phyloP scores from a whole-genome alignment of 2,888 invertebrate species.

The Lasioglossum marginatum region DNA sequence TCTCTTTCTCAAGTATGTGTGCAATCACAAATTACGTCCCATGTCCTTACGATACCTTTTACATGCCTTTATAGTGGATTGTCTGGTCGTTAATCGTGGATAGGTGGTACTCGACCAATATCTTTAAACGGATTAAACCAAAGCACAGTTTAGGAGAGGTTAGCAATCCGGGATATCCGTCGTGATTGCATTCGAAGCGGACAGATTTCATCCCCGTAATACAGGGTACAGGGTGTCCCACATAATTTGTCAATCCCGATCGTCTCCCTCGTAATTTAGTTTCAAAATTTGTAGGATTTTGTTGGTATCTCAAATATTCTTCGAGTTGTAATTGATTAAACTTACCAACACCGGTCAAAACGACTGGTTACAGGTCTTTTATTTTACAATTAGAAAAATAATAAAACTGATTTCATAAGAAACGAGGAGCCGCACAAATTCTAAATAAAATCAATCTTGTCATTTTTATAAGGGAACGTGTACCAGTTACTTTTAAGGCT shows the following conservation, averaged over 20 bases:
- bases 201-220: neutral
- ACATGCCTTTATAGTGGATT: neutral
- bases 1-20: neutral
- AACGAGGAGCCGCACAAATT: too few species aligned
- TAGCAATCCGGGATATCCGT: constrained; percentile 9
- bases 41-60: neutral
- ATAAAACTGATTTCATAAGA: too few species aligned
- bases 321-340: too few species aligned
- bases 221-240: neutral
- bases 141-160: neutral
- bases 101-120: neutral
- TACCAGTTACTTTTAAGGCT: too few species aligned
- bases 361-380: too few species aligned
- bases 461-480: too few species aligned
- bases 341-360: too few species aligned
- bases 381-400: too few species aligned
- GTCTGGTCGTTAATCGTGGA: neutral
- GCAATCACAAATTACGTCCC: neutral
- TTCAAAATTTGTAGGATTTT: too few species aligned
- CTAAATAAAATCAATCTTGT: too few species aligned
- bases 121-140: constrained; percentile 23
- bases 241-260: neutral
- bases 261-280: neutral
- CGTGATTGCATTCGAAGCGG: neutral
- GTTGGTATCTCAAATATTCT: too few species aligned